Evolutionary conservation across 2,888 invertebrate genomes (phyloP).

Genomic region (Psylliodes chrysocephalus): DNA sequence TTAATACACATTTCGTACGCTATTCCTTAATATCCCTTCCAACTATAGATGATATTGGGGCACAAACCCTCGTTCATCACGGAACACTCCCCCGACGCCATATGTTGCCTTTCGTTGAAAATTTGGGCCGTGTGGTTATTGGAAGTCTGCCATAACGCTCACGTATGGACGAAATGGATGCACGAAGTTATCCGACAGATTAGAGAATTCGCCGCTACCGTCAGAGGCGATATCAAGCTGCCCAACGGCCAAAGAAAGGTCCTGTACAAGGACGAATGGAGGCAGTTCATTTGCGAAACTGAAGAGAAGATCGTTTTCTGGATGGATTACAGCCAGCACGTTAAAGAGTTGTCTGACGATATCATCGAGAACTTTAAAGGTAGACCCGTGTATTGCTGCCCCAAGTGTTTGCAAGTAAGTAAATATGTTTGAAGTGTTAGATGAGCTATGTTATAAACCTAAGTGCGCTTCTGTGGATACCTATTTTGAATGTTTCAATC

Average conservation of each 20-base stretch:
- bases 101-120: constrained; percentile 60
- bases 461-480: too few species aligned
- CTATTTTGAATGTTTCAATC: too few species aligned
- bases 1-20: neutral
- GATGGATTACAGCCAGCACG: constrained; percentile 58
- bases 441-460: too few species aligned
- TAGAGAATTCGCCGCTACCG: constrained; percentile 54
- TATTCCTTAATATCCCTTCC: neutral
- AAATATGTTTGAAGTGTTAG: too few species aligned
- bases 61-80: constrained; percentile 53
- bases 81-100: constrained; percentile 57
- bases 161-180: constrained; percentile 60
- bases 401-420: constrained; percentile 55
- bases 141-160: constrained; percentile 60
- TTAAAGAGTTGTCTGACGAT: constrained; percentile 56
- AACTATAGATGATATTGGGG: constrained; percentile 44
- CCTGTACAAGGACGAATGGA: constrained; percentile 56
- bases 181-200: constrained; percentile 55
- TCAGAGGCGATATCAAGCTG: constrained; percentile 52
- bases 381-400: constrained; percentile 58
- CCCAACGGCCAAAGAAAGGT: constrained; percentile 49
- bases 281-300: constrained; percentile 54
- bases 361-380: constrained; percentile 57
- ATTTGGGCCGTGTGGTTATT: constrained; percentile 60
- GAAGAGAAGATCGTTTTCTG: constrained; percentile 56